Base-by-base conservation (phyloP, 2,113 vertebrate genomes). In the Hydrochoerus hydrochaeris region DNA sequence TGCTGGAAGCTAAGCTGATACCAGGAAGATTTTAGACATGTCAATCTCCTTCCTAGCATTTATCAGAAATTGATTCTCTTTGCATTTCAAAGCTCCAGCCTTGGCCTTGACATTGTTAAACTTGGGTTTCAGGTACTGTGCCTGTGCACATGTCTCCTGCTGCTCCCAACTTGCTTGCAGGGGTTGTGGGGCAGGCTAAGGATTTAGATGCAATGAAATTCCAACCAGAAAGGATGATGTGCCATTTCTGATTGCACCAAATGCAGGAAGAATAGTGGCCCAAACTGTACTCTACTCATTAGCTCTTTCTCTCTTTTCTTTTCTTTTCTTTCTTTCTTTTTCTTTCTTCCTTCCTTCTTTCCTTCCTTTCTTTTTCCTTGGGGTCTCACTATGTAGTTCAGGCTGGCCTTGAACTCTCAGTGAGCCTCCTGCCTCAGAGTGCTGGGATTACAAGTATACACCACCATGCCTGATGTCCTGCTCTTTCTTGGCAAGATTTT, bases 11-110 rank as follows among this genome's bases (percentile, higher is more conserved):
- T 97, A 89, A 96, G 86, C 91, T 71, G 93, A 96, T 96, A 85
- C 84, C 75, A 93, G 93, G 54, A 90, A 97, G 93, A 73, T 75
- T 94, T 97, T 58, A 92, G 81, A 96, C 35, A 4, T 87, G 95
- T 91, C 97, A 91, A 69, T 97, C 86, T 94, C 77, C 87, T 95
- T 89, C 57, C 87, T 95, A 89, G 91, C 89, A 85, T 94, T 97
- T 90, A 93, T 95, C 96, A 94, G 94, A 97, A 97, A 97, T 58
- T 91, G 95, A 97, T 96, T 96, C 91, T 96, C 91, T 81, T 94
- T 96, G 89, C 91, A 94, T 92, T 91, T 82, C 20, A 0, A 85
- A 57, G 62, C 75, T 49, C 0, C 0, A 19, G 41, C 63, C 86
- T 82, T 63, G 78, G 94, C 83, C 52, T 75, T 81, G 91, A 58